These are phyloP conservation scores for Diorhabda elongata DNA, from an alignment of 1,140 invertebrate genomes.

Conservation along the genomic window DNA sequence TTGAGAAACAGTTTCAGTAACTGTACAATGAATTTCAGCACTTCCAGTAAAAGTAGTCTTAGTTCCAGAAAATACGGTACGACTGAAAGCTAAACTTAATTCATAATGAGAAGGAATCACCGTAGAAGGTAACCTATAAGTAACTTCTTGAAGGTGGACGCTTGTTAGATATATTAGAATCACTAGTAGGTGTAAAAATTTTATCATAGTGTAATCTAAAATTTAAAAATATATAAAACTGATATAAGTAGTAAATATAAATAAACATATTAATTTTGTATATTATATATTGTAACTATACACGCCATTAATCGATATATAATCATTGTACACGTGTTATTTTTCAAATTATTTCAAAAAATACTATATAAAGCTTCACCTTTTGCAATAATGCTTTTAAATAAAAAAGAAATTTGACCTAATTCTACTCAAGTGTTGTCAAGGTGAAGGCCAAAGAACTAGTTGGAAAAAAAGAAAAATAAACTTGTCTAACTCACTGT, in stretches of 20 bases:
- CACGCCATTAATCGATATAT: background rate
- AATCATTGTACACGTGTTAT: too few relatives aligned
- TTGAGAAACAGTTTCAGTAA: background rate
- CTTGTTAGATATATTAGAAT: background rate
- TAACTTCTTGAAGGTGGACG: background rate
- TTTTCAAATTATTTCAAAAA: too few relatives aligned
- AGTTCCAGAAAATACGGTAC: conserved; percentile 10
- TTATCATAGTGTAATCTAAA: background rate
- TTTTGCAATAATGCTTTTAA: too few relatives aligned
- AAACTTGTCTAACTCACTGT: too few relatives aligned
- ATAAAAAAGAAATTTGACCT: too few relatives aligned
- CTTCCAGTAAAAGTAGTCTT: conserved; percentile 14
- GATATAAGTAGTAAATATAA: too few relatives aligned
- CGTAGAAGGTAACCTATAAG: conserved; percentile 67
- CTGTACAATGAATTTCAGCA: conserved; percentile 9
- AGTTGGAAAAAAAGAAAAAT: too few relatives aligned
- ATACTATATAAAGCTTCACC: too few relatives aligned
- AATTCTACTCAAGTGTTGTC: too few relatives aligned
- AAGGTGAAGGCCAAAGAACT: too few relatives aligned
- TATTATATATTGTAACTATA: background rate
- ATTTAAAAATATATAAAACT: background rate
- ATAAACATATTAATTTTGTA: background rate
- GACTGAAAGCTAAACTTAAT: conserved; percentile 45
- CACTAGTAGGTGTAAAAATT: background rate
- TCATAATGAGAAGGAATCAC: conserved; percentile 79